A percentile compares a stretch with the other conserved stretches of the same genome.
These are phyloP conservation scores for Latheticus oryzae DNA, from an alignment of 2,888 invertebrate species.

Conservation along the genomic window DNA sequence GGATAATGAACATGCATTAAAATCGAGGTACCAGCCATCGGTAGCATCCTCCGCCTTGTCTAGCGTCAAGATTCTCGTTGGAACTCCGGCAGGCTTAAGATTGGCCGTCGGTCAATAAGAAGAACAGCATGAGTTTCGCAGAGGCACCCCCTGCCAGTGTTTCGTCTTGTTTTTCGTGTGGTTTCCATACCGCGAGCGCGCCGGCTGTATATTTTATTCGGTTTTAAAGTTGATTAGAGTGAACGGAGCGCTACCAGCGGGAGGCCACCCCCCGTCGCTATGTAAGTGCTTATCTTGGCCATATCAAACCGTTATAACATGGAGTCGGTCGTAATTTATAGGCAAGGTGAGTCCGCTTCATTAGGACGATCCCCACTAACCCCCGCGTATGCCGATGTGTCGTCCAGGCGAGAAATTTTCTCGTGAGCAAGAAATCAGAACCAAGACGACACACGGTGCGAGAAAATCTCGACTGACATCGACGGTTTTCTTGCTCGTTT, in stretches of 20 bases:
- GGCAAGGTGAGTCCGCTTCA: constrained; percentile 66
- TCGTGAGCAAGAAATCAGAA: constrained; percentile 28
- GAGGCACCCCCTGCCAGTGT: constrained; percentile 46
- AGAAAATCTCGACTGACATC: constrained; percentile 25
- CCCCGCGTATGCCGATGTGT: constrained; percentile 49
- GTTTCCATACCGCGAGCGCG: constrained; percentile 50
- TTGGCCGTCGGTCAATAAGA: constrained; percentile 45
- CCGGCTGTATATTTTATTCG: constrained; percentile 63
- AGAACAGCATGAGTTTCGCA: constrained; percentile 45
- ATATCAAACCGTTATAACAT: constrained; percentile 67
- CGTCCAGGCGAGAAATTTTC: constrained; percentile 42
- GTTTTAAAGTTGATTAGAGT: constrained; percentile 67
- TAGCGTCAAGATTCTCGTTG: constrained; percentile 16
- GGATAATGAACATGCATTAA: constrained; percentile 15
- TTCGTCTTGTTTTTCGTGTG: constrained; percentile 49
- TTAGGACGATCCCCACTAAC: constrained; percentile 61
- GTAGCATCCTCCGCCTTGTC: constrained; percentile 18
- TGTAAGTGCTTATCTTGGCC: constrained; percentile 67
- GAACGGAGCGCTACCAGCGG: constrained; percentile 63
- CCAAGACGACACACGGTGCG: constrained; percentile 29
- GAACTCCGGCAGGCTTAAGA: constrained; percentile 28
- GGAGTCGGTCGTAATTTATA: constrained; percentile 67
- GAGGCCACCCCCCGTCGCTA: constrained; percentile 64
- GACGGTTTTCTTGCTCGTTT: constrained; percentile 12
- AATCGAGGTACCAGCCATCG: constrained; percentile 14